Evolutionary conservation across 2,113 vertebrate genomes (phyloP).

Genomic region (Chionis minor): DNA sequence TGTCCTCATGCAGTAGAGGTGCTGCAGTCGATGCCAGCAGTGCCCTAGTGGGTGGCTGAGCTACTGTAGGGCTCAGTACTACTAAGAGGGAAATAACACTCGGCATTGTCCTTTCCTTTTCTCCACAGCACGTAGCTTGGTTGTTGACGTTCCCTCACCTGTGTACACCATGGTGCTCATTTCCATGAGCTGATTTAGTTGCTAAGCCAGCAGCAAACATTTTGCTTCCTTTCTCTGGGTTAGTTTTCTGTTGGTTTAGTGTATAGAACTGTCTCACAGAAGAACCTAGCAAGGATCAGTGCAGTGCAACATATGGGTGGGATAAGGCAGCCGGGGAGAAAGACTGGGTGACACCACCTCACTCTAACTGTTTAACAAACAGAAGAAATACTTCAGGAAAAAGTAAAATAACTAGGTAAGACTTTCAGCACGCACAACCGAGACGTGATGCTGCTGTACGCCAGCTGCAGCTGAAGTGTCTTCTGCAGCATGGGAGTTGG

Average conservation of each 20-base stretch:
- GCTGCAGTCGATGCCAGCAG: background rate
- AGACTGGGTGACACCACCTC: background rate
- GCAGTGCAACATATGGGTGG: background rate
- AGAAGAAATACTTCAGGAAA: background rate
- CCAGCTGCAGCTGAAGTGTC: background rate
- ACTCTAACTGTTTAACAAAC: background rate
- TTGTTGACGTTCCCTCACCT: background rate
- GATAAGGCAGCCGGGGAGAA: background rate
- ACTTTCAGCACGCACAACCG: background rate
- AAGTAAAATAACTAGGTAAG: background rate
- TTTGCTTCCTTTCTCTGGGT: background rate
- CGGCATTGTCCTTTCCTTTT: background rate
- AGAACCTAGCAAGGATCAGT: background rate
- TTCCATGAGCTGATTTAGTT: background rate
- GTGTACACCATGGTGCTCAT: background rate
- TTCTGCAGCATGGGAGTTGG: background rate
- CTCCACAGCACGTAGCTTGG: background rate
- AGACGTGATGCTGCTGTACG: background rate
- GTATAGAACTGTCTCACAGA: background rate
- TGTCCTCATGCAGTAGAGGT: background rate
- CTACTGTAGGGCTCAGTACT: background rate
- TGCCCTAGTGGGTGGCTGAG: background rate
- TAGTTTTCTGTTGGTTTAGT: background rate
- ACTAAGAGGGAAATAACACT: background rate
- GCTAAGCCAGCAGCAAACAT: background rate